Evolutionary conservation across 1,140 invertebrate genomes (phyloP).

Genomic region (Stratiolaelaps scimitus): DNA sequence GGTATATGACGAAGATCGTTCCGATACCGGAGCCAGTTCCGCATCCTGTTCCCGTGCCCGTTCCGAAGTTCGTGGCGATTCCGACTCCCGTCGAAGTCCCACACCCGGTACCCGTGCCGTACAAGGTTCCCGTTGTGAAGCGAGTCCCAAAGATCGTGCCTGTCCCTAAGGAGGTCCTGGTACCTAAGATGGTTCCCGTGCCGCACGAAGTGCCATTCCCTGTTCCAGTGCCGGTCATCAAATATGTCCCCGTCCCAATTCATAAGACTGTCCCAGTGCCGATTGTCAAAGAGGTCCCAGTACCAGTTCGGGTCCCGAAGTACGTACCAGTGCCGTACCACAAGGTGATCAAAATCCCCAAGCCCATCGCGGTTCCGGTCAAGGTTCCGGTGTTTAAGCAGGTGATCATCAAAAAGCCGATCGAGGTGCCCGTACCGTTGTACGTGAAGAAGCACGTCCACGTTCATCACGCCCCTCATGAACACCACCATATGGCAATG

Average conservation of each 20-base stretch:
- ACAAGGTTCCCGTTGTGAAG: conserved; percentile 35
- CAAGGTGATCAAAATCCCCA: conserved; percentile 38
- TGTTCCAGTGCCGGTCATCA: conserved; percentile 35
- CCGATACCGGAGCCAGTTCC: conserved; percentile 38
- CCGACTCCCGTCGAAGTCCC: conserved; percentile 38
- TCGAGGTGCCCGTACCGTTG: conserved; percentile 38
- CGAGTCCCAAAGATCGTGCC: conserved; percentile 35
- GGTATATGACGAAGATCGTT: conserved; percentile 35
- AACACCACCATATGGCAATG: not conserved
- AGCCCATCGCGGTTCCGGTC: conserved; percentile 36
- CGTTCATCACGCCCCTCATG: conserved; percentile 5
- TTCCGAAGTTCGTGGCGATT: conserved; percentile 37
- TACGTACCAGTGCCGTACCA: conserved; percentile 37
- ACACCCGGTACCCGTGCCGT: conserved; percentile 37
- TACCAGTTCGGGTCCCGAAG: conserved; percentile 38
- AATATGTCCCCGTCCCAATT: conserved; percentile 33
- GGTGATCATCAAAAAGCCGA: conserved; percentile 37
- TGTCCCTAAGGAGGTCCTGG: conserved; percentile 35
- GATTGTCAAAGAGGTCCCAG: conserved; percentile 35
- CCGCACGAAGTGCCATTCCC: conserved; percentile 35
- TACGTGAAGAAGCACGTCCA: conserved; percentile 12
- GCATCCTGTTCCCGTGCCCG: conserved; percentile 37
- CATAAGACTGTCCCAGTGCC: conserved; percentile 35
- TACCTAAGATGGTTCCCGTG: conserved; percentile 36
- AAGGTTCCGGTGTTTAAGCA: conserved; percentile 39